Evolutionary conservation across 2,113 vertebrate genomes (phyloP), one percentile per base, ranked within the genome.

Genomic region (Tragelaphus buxtoni): DNA sequence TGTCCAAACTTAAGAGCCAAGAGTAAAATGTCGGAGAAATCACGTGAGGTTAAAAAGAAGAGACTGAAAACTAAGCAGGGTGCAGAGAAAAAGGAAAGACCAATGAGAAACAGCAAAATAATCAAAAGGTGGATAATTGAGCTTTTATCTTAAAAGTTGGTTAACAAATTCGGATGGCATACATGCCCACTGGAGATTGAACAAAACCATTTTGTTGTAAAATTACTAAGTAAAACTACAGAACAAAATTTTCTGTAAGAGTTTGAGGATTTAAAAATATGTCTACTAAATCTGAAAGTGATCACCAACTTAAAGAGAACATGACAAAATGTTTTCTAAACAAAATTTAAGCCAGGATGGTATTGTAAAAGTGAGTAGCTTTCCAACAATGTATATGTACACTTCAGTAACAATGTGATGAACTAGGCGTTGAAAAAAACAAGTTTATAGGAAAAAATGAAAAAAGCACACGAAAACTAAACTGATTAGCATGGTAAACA

Each of bases 401-500:
- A 85, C 35, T 86, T 90, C 30, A 95, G n/a, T 22, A 11, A 72
- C 42, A 90, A 39, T 28, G 45, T 49, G 20, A 94, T 82, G 49
- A 88, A 86, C 49, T 20, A 93, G 51, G 90, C 6, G 51, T 30
- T 60, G 49, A 55, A 93, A 90, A 90, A 80, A 88, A 60, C 12
- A 90, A 72, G 83, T 39, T 88, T 86, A 87, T 1, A 63, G 55
- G 35, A 85, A 88, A 35, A 72, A 82, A 83, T 82, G 13, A 82
- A 93, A 95, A 82, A 93, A 95, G 49, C 17, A 74, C 47, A 51
- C 86, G 32, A 95, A 94, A 91, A 88, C 28, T 81, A 96, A 95
- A 91, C 3, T 76, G 17, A 79, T 84, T 16, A 95, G 12, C 39
- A 35, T 74, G 28, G 65, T 47, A 7, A 55, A 69, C 16, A 96